Percentiles rank a stretch among this genome's conserved stretches.
Evolutionary conservation across 1,140 invertebrate species (phyloP).

Genomic region (Eurosta solidaginis): DNA sequence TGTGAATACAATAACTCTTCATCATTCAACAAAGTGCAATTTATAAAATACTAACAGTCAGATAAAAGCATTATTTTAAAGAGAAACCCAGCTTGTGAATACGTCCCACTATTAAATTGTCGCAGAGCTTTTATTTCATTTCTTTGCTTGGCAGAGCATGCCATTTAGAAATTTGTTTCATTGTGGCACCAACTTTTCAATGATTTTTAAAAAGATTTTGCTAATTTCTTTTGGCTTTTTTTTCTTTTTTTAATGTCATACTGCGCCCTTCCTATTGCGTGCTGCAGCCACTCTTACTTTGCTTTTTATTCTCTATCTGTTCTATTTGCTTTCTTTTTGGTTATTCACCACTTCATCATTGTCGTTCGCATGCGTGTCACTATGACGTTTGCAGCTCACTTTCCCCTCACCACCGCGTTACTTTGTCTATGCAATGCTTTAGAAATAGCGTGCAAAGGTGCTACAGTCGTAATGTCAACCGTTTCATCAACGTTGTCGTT

Average conservation of each 20-base stretch:
- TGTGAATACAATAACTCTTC: no score
- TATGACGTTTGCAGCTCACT: not conserved
- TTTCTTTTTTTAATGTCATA: not conserved
- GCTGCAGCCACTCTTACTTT: not conserved
- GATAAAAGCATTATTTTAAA: no score
- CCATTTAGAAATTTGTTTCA: constrained; percentile 10
- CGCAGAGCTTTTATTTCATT: not conserved
- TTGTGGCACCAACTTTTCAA: not conserved
- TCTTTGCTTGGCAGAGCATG: not conserved
- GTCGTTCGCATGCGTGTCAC: constrained; percentile 1
- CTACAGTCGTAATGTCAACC: constrained; percentile 7
- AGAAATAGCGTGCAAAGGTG: not conserved
- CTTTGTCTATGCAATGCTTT: not conserved
- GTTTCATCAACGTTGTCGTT: not conserved
- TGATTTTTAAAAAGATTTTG: not conserved
- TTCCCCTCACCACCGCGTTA: no score
- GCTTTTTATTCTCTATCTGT: not conserved
- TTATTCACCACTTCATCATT: constrained; percentile 17
- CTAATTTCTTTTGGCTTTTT: no score
- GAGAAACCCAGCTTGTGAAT: no score
- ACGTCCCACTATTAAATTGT: not conserved
- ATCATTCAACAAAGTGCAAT: no score
- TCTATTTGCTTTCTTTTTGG: not conserved
- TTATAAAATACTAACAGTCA: no score
- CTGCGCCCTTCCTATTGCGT: not conserved